These are phyloP conservation scores for Lasioglossum albipes DNA, from an alignment of 1,140 invertebrate species.

Conservation along the genomic window DNA sequence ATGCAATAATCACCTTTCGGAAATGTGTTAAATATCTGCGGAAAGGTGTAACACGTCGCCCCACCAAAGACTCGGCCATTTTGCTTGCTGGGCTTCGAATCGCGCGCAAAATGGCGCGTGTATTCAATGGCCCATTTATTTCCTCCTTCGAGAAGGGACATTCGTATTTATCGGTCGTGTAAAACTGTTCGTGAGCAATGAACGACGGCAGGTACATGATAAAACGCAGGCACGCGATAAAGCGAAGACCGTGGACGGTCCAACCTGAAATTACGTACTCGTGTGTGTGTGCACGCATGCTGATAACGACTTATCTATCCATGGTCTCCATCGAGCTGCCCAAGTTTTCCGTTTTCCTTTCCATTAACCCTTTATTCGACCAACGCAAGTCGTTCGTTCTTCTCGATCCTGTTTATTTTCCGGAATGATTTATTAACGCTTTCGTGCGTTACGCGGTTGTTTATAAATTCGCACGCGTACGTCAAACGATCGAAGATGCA, in stretches of 20 bases:
- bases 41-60: no score
- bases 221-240: conserved; percentile 40
- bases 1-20: no score
- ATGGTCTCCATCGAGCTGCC: conserved; percentile 2
- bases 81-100: no score
- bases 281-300: conserved; percentile 7
- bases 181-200: conserved; percentile 25
- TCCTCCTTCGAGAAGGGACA: background rate
- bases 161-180: conserved; percentile 29
- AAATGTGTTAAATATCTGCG: no score
- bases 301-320: conserved; percentile 51
- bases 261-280: background rate
- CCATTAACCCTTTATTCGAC: background rate
- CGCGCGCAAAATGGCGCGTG: background rate
- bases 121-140: background rate
- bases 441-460: no score
- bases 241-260: background rate
- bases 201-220: conserved; percentile 36
- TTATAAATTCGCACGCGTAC: no score
- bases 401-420: background rate
- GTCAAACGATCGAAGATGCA: no score
- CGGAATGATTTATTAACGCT: no score
- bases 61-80: no score
- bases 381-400: background rate
- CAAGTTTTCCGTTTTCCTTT: conserved; percentile 6